Percentiles rank a stretch among this genome's conserved stretches.
Evolutionary conservation across 2,797 vertebrate genomes (phyloP).

Genomic region (Macrochelys suwanniensis): DNA sequence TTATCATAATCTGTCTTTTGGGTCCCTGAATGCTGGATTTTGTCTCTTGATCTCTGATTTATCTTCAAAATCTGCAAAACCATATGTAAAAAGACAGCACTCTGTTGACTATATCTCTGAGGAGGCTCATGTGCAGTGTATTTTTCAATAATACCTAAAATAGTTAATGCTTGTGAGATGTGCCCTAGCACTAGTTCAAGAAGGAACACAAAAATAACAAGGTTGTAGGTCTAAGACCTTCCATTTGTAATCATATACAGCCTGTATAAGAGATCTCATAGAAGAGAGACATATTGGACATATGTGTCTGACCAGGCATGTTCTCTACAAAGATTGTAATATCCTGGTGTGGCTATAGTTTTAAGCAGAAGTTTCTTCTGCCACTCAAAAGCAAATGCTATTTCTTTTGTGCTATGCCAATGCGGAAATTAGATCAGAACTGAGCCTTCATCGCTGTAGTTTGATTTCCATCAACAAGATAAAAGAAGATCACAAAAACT

Average conservation of each 20-base stretch:
- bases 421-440: neutral
- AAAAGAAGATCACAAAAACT: neutral
- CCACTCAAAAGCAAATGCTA: constrained; percentile 22
- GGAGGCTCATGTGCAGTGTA: constrained; percentile 34
- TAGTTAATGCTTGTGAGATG: constrained; percentile 48
- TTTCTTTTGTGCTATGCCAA: neutral
- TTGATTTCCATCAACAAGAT: neutral
- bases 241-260: constrained; percentile 67
- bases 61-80: neutral
- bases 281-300: constrained; percentile 33
- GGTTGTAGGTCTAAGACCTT: constrained; percentile 69
- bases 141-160: constrained; percentile 57
- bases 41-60: constrained; percentile 60
- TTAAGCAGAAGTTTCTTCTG: neutral
- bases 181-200: constrained; percentile 42
- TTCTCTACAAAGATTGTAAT: constrained; percentile 36
- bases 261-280: constrained; percentile 48
- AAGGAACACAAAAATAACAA: constrained; percentile 72
- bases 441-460: neutral
- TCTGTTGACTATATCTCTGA: constrained; percentile 31
- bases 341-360: neutral
- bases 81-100: neutral
- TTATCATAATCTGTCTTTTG: constrained; percentile 30
- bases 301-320: constrained; percentile 24
- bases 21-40: constrained; percentile 63